Evolutionary conservation across 2,888 invertebrate species (phyloP), one percentile per base, ranked within the genome.

Genomic region (Eremobia ochroleuca): DNA sequence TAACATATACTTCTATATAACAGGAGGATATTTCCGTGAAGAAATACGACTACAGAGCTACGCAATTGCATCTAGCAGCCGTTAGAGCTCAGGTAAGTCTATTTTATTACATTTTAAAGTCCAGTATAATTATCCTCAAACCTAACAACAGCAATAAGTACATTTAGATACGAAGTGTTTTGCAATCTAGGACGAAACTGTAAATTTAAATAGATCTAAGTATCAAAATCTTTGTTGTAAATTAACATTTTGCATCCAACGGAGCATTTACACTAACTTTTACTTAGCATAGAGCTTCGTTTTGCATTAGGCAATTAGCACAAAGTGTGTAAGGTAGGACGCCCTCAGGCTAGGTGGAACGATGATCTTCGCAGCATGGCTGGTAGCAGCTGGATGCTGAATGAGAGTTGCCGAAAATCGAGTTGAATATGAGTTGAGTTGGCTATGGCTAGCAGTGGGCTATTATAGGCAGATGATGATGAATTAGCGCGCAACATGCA

Each of bases 1-100:
- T 70, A 61, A 81, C 15, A 34, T 11, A 58, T 49, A 21, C 62
- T 76, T 81, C 72, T 34, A 72, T 15, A 18, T 34, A 77, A 74
- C 98, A 99, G 97, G 99, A 99, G 95, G 99, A 99, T 91, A 98
- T 99, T 93, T 99, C 99, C 85, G 97, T 98, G 97, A 99, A 99
- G 96, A 98, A 98, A 92, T 99, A 99, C 95, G 99, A 99, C 97
- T 98, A 99, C 89, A 98, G 99, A 87, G 98, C 99, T 72, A 98
- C 99, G 67, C 99, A 99, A 94, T 97, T 99, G 84, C 99, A 99
- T 95, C 97, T 99, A 83, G 98, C 99, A 73, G 98, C 99, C 78
- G 98, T 99, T 76, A 98, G 98, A 96, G 98, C 99, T 78, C 99
- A 99, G 98, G 99, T 99, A 97, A 97, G 97, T 96, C 31, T 0